phyloP scores from a whole-genome alignment of 2,888 invertebrate species.

The Xestia xanthographa region DNA sequence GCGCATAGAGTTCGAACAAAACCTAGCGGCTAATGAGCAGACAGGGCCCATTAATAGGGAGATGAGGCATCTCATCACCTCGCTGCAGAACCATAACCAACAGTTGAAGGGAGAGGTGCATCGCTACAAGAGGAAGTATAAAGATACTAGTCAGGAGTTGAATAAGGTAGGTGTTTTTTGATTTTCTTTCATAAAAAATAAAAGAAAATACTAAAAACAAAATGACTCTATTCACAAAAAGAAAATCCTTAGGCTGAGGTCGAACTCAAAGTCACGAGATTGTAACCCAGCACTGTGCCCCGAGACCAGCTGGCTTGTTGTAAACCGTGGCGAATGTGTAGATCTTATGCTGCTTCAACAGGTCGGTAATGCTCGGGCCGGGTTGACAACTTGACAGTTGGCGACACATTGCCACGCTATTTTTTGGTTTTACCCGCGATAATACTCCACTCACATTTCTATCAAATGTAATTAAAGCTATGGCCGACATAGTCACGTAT shows the following conservation, averaged over 20 bases:
- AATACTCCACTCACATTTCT: background rate
- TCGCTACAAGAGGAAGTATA: slow-evolving; percentile 97
- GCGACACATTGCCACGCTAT: no score
- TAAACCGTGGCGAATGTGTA: no score
- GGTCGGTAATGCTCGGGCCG: no score
- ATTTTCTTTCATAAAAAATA: background rate
- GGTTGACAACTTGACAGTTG: no score
- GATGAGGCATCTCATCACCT: slow-evolving; percentile 99
- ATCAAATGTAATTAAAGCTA: background rate
- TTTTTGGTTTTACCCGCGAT: background rate
- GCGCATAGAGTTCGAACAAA: slow-evolving; percentile 99
- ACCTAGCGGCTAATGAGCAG: slow-evolving; percentile 99
- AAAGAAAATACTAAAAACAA: no score
- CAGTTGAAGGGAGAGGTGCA: slow-evolving; percentile 98
- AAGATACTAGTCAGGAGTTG: slow-evolving; percentile 95
- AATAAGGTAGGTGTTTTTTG: slow-evolving; percentile 90
- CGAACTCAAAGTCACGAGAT: no score
- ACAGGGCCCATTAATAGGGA: slow-evolving; percentile 99
- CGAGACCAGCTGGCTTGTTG: no score
- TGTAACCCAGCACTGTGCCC: no score
- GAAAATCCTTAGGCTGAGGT: no score
- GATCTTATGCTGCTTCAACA: no score
- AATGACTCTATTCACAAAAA: background rate
- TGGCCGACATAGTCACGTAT: no score
- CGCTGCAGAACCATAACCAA: slow-evolving; percentile 98